These are phyloP conservation scores for Calameuta filiformis DNA, from an alignment of 2,888 invertebrate species.

Conservation along the genomic window DNA sequence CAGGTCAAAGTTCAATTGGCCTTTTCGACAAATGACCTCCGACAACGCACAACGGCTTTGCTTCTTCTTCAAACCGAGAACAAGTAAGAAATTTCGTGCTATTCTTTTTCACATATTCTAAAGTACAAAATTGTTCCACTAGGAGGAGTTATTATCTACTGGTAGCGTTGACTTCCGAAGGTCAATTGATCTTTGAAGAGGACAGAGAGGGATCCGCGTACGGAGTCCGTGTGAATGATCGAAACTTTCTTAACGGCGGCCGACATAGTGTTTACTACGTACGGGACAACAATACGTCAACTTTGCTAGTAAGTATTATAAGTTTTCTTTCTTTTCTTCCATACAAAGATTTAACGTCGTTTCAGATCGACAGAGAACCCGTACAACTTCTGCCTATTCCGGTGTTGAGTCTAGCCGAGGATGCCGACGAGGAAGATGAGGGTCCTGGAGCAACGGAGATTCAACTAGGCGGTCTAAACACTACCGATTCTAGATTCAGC, in stretches of 20 bases:
- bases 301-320: slow-evolving; percentile 65
- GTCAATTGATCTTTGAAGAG: slow-evolving; percentile 86
- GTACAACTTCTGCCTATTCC: slow-evolving; percentile 77
- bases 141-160: slow-evolving; percentile 86
- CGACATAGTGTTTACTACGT: slow-evolving; percentile 80
- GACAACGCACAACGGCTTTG: slow-evolving; percentile 83
- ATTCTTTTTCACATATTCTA: slow-evolving; percentile 2
- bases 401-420: slow-evolving; percentile 76
- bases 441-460: slow-evolving; percentile 78
- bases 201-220: slow-evolving; percentile 81
- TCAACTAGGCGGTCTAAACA: slow-evolving; percentile 88
- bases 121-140: slow-evolving; percentile 34
- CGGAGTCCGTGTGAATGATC: slow-evolving; percentile 80
- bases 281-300: slow-evolving; percentile 78
- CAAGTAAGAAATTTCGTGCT: slow-evolving; percentile 70
- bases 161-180: slow-evolving; percentile 85
- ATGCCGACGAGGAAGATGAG: slow-evolving; percentile 51
- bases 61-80: slow-evolving; percentile 85
- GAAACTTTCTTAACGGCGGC: slow-evolving; percentile 85
- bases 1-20: slow-evolving; percentile 87
- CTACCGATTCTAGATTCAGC: slow-evolving; percentile 83
- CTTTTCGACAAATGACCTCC: slow-evolving; percentile 84
- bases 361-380: slow-evolving; percentile 81
- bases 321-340: neutral
- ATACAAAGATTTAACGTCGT: neutral